Evolutionary conservation across 2,113 vertebrate genomes (phyloP).

Genomic region (Amazona vittata): DNA sequence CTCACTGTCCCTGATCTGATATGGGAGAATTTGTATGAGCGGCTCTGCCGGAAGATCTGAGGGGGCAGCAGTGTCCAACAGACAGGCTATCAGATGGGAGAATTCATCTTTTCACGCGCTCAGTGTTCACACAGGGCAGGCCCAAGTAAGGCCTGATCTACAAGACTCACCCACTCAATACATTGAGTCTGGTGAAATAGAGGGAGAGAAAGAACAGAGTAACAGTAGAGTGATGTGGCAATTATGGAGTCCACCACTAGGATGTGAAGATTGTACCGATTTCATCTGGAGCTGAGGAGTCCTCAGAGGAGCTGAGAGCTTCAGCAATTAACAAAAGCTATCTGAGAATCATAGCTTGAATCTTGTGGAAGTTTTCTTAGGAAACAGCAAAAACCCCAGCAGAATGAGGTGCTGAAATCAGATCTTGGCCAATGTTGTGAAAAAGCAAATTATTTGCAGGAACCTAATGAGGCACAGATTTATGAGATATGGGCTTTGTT

Average conservation of each 20-base stretch:
- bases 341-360: background rate
- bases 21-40: background rate
- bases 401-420: background rate
- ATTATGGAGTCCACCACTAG: background rate
- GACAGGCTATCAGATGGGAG: background rate
- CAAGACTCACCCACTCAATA: background rate
- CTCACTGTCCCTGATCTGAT: background rate
- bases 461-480: background rate
- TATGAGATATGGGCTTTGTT: background rate
- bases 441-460: conserved; percentile 10
- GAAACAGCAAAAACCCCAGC: background rate
- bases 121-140: background rate
- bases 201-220: background rate
- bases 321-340: background rate
- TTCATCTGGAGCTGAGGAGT: background rate
- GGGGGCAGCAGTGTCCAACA: background rate
- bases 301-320: background rate
- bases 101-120: background rate
- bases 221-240: background rate
- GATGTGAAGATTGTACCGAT: background rate
- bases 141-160: background rate
- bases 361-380: background rate
- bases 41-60: conserved; percentile 7
- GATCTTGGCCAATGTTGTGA: background rate
- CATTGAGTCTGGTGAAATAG: background rate